Base-by-base conservation (phyloP, 2,113 vertebrate genomes). In the Coracopsis vasa region DNA sequence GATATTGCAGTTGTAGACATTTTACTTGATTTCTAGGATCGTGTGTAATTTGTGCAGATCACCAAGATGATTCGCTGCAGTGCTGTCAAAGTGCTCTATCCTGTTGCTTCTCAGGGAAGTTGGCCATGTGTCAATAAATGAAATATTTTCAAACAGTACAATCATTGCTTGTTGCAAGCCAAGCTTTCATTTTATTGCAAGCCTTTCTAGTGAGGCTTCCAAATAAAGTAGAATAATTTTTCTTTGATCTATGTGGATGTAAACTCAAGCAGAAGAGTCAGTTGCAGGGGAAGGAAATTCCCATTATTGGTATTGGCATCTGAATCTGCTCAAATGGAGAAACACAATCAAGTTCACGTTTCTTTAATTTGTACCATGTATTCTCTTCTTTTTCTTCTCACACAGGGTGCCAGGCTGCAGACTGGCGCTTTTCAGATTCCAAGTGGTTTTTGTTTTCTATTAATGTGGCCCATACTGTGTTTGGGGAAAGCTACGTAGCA, bases 131-230 rank as follows among this genome's bases (percentile, higher is more conserved):
- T 62, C 90, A 93, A 16, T 93, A 89, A 90, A 72, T 41, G 39
- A 11, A 91, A 42, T 96, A 80, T 86, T 93, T 95, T 92, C 25
- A 71, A 97, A 86, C 21, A 78, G 33, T 65, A 19, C 48, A 69
- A 39, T 77, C 35, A 45, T 66, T 9, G 3, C 51, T 86, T 74
- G 9, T 50, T 90, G 66, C 45, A 92, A 93, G 72, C 35, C 67
- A 93, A 86, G 31, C 41, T 86, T 90, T 92, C 9, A 0, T 88
- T 91, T 92, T 90, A 61, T 80, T 92, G 13, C 62, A 69, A 31
- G 47, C 17, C 16, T 94, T n/a, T 91, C 42, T 90, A 83, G 70
- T 37, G 35, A 93, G 25, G 18, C 35, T 96, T 95, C 80, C 39
- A 88, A 92, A 88, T 93, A 83, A 88, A 93, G 67, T 60, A 58